Conservation (phyloP, 2,888 invertebrate species). For the Timandra comae region DNA sequence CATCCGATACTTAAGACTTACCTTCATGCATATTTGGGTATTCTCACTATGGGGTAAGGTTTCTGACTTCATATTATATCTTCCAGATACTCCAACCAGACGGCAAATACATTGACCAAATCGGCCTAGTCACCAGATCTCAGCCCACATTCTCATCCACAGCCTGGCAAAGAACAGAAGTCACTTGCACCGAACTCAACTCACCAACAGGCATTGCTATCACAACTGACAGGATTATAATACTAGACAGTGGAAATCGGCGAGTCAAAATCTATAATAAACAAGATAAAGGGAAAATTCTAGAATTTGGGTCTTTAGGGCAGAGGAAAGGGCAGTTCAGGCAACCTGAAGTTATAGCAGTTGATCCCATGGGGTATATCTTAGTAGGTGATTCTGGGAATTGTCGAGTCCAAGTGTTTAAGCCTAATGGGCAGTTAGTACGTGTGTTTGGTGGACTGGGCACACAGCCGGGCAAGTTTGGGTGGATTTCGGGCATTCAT, state of each 20-base stretch:
- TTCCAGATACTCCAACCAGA: conserved; percentile 69
- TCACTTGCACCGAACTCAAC: conserved; percentile 77
- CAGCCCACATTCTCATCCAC: conserved; percentile 41
- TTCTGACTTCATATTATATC: too few relatives aligned
- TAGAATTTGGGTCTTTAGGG: conserved; percentile 81
- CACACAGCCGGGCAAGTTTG: conserved; percentile 70
- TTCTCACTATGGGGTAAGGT: too few relatives aligned
- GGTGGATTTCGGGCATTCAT: conserved; percentile 83
- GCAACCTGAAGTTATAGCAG: conserved; percentile 83
- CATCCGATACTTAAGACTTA: too few relatives aligned
- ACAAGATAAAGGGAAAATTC: conserved; percentile 68
- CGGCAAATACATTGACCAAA: conserved; percentile 78
- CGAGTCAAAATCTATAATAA: conserved; percentile 79
- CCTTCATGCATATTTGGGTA: too few relatives aligned
- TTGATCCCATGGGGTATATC: conserved; percentile 84
- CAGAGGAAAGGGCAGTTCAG: conserved; percentile 82
- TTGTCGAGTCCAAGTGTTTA: conserved; percentile 84
- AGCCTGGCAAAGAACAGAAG: conserved; percentile 50
- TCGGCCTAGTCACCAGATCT: conserved; percentile 70
- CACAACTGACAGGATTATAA: conserved; percentile 64
- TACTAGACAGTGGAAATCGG: conserved; percentile 85
- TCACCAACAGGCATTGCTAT: conserved; percentile 84
- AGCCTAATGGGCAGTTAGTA: conserved; percentile 81
- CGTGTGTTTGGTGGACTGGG: conserved; percentile 79
- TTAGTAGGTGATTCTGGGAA: conserved; percentile 88